phyloP scores from a whole-genome alignment of 2,888 invertebrate genomes.

The Plusia festucae region DNA sequence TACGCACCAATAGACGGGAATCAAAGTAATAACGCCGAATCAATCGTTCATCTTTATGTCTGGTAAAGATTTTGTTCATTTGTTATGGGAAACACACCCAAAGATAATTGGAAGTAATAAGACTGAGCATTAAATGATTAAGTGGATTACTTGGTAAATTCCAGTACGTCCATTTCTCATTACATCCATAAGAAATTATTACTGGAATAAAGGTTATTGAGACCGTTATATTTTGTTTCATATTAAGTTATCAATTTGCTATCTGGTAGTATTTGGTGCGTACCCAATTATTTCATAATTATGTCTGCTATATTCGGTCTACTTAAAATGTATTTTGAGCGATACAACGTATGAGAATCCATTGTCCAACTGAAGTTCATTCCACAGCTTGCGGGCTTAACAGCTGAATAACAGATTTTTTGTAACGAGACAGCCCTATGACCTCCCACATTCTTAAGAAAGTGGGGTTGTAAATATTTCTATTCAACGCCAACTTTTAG shows the following conservation, averaged over 20 bases:
- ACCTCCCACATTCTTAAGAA: no score
- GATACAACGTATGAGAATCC: no score
- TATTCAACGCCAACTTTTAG: no score
- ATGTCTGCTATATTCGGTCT: no score
- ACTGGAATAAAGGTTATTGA: not conserved
- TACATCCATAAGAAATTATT: slow-evolving; percentile 3
- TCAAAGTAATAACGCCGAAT: slow-evolving; percentile 51
- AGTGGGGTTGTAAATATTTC: no score
- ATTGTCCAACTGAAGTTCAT: no score
- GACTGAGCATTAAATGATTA: slow-evolving; percentile 40
- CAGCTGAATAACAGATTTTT: no score
- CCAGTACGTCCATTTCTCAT: slow-evolving; percentile 3
- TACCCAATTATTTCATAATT: not conserved
- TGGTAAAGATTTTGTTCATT: slow-evolving; percentile 41
- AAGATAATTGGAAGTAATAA: slow-evolving; percentile 42
- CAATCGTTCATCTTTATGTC: slow-evolving; percentile 46
- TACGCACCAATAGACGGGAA: slow-evolving; percentile 42
- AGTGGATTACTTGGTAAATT: slow-evolving; percentile 22
- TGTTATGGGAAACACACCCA: slow-evolving; percentile 31
- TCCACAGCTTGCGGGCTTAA: no score
- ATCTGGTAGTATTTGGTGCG: not conserved
- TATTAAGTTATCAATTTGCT: not conserved
- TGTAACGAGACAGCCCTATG: no score
- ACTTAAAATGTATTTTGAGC: no score
- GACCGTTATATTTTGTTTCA: not conserved